phyloP scores from a whole-genome alignment of 2,888 invertebrate species.

The Latrodectus hesperus region DNA sequence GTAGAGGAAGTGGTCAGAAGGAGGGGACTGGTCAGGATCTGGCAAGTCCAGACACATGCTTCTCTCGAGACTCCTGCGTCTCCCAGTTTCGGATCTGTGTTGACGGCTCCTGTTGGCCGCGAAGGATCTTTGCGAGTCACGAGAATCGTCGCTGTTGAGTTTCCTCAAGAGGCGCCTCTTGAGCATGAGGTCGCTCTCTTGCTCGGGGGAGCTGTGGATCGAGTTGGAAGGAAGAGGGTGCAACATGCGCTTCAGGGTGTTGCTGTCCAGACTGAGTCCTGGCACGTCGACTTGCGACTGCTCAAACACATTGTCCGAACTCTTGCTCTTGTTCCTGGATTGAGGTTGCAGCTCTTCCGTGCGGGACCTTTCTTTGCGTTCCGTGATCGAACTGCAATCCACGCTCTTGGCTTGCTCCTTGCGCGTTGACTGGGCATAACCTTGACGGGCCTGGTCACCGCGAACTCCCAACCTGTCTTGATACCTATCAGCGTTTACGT shows the following conservation, averaged over 20 bases:
- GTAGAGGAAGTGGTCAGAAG: conserved; percentile 94
- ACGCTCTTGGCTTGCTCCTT: conserved; percentile 77
- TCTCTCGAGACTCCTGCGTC: conserved; percentile 71
- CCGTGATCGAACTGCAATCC: conserved; percentile 77
- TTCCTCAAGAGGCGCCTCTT: conserved; percentile 73
- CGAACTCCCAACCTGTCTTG: conserved; percentile 8
- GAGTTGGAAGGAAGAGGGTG: conserved; percentile 88
- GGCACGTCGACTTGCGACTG: conserved; percentile 74
- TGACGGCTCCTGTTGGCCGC: conserved; percentile 67
- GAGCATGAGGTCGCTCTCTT: conserved; percentile 15
- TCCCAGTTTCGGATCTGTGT: conserved; percentile 70
- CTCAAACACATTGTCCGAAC: conserved; percentile 87
- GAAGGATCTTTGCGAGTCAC: conserved; percentile 72
- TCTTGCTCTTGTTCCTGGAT: conserved; percentile 84
- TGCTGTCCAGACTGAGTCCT: conserved; percentile 81
- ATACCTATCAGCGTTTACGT: conserved; percentile 21
- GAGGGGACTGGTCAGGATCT: conserved; percentile 81
- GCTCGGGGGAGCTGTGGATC: conserved; percentile 74
- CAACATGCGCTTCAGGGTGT: conserved; percentile 92
- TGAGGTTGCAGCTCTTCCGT: conserved; percentile 23
- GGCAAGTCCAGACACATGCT: conserved; percentile 83
- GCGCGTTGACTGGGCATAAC: conserved; percentile 69
- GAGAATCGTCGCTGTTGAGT: conserved; percentile 57
- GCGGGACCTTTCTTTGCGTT: conserved; percentile 10
- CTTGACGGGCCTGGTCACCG: conserved; percentile 26